Evolutionary conservation across 2,797 vertebrate genomes (phyloP), one percentile per base, ranked within the genome.

Genomic region (Danio aesculapii): DNA sequence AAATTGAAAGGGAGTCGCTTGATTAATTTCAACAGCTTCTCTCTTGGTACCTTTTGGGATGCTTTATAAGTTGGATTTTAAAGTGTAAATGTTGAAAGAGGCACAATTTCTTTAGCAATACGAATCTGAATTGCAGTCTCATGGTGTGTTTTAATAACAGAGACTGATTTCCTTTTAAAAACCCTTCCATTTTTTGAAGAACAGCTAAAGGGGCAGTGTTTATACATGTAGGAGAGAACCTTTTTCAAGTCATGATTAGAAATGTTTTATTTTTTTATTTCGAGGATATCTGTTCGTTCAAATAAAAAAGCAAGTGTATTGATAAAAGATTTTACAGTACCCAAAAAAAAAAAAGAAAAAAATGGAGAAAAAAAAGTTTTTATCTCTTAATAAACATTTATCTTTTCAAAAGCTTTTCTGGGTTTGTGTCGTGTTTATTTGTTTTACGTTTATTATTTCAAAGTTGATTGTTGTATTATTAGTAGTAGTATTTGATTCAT

Each of bases 341-440:
- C 90, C 91, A 90, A 62, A 79, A 79, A 79, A 44, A n/a, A 6
- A 72, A 16, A 16, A 70, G 50, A 59, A 69, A 64, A 59, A 8
- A 39, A 8, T 19, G 21, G 6, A 58, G 44, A 72, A 72, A 79
- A 68, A 50, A 79, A 58, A 88, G 79, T 87, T 91, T 92, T 89
- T 89, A 92, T 94, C 92, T 92, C 84, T 89, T 92, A 95, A 93
- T 92, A 94, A 94, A 94, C 84, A 89, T 91, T 86, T 91, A 89
- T 94, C 91, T 93, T 92, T 90, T 88, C 88, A 89, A 88, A 82
- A 83, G 70, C 21, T 47, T n/a, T 76, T 75, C 11, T 79, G 80
- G 43, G 57, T 81, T 72, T 72, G 66, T 64, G 49, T 53, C n/a
- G 41, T 66, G 21, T 77, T 77, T 68, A 70, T 74, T 30, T 39